Base-by-base conservation (phyloP, 2,797 vertebrate genomes). In the Myotis vivesi region DNA sequence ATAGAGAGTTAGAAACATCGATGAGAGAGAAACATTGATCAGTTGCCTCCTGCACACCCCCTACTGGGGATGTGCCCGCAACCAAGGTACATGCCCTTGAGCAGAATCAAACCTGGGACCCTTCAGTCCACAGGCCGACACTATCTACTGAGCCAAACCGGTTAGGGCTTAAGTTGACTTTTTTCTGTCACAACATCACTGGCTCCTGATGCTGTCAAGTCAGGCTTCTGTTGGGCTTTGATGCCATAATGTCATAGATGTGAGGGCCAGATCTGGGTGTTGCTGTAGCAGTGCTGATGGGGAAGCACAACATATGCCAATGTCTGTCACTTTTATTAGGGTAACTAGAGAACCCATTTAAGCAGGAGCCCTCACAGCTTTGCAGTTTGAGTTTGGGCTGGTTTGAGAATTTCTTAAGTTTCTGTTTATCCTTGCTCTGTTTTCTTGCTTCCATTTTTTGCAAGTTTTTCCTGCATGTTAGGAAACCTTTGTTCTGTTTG, bases 201-300 rank as follows among this genome's bases (percentile, higher is more conserved):
- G 16, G 13, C 8, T 33, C 53, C 28, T 89, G 64, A n/a, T 77
- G 28, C 84, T 90, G 23, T 93, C 82, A 92, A 95, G 79, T 87
- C 94, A 96, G 71, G 36, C 38, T 89, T 92, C 87, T 96, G 71
- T 53, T 92, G 84, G 79, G 64, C 90, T 94, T 94, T 86, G 72
- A 94, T 95, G 28, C 41, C 83, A 13, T 20, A 38, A 80, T 86
- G 41, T 49, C 69, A 83, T 82, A 44, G 23, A n/a, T 15, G 25
- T 41, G 49, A 51, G 23, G 92, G 82, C 28, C 57, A 95, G 73
- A 62, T 89, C 86, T 81, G 33, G 55, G 13, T 30, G 80, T 55
- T 68, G 38, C 12, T 69, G 12, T 71, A 71, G 22, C 57, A 28
- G 4, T 92, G 83, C 89, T 91, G 53, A 73, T 59, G 17, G 33